Conservation (phyloP, 2,888 invertebrate genomes). For the Caenorhabditis sp. region DNA sequence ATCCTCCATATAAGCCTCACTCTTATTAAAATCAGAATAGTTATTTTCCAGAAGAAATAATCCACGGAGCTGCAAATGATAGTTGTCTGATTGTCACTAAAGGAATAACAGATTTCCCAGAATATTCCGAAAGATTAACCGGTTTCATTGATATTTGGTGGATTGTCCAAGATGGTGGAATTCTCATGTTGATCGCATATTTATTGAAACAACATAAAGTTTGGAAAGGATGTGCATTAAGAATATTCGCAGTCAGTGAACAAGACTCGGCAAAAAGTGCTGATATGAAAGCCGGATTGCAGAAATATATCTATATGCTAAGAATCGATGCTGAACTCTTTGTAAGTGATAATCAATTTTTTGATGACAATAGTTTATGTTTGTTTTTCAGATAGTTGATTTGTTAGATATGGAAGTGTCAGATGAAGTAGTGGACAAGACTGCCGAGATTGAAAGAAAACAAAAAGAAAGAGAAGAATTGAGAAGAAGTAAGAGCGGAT, state of each 20-base stretch:
- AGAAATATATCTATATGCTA: conserved; percentile 95
- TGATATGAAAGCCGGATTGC: conserved; percentile 93
- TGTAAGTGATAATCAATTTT: conserved; percentile 44
- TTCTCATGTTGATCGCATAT: conserved; percentile 86
- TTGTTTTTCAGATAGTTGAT: conserved; percentile 50
- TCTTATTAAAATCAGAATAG: no score
- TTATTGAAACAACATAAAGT: conserved; percentile 83
- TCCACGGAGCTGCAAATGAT: conserved; percentile 84
- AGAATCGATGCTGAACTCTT: conserved; percentile 86
- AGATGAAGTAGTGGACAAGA: conserved; percentile 94
- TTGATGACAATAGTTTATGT: neutral
- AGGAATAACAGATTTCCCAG: conserved; percentile 94
- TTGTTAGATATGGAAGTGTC: conserved; percentile 96
- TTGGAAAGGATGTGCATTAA: conserved; percentile 97
- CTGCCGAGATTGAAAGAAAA: conserved; percentile 97
- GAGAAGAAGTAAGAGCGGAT: conserved; percentile 38
- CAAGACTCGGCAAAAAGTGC: conserved; percentile 79
- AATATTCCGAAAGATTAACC: conserved; percentile 81
- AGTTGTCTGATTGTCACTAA: conserved; percentile 96
- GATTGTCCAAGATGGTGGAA: conserved; percentile 93
- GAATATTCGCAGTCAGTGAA: conserved; percentile 98
- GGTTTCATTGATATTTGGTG: conserved; percentile 99
- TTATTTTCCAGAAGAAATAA: conserved; percentile 64
- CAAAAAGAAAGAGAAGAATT: conserved; percentile 78
- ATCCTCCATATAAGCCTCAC: no score